Evolutionary conservation across 2,797 vertebrate genomes (phyloP), one percentile per base, ranked within the genome.

Genomic region (Pampus argenteus): DNA sequence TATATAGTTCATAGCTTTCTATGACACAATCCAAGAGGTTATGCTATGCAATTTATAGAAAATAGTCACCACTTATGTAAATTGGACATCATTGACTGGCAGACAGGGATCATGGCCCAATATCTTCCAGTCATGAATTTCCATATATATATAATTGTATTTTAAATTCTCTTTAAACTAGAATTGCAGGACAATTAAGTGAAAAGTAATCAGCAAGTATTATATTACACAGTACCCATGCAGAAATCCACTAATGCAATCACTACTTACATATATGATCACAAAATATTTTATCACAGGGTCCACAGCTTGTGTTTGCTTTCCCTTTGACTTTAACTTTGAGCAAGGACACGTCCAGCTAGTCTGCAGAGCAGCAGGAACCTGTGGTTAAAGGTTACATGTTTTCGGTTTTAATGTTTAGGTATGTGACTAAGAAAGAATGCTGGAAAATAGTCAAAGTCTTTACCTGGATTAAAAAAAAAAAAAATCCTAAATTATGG

Each of bases 401-500:
- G 10, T 2, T 3, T 4, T n/a, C n/a, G n/a, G n/a, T n/a, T n/a
- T n/a, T n/a, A n/a, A n/a, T 13, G 25, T 15, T 15, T 3, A 26
- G 13, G n/a, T 36, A 17, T 48, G 8, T 18, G 3, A 10, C 5
- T 15, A 4, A 18, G 17, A n/a, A 26, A 8, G 6, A 13, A 10
- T 28, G 15, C 4, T 5, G 28, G 2, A 9, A 23, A 14, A 20
- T 0, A 0, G 0, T n/a, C n/a, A n/a, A 1, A 14, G 4, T 10
- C 5, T 22, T 0, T 13, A 1, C 23, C 50, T 60, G 17, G 18
- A 18, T 36, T 36, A 23, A 69, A n/a, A 23, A 31, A 36, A 45
- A 20, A 23, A 49, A 13, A 10, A 11, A 13, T 20, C 3, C 9
- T 40, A 15, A 31, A 31, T 31, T 8, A 31, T 31, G 8, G 29